Base-by-base conservation (phyloP, 1,140 invertebrate genomes). In the Mylabris phalerata region DNA sequence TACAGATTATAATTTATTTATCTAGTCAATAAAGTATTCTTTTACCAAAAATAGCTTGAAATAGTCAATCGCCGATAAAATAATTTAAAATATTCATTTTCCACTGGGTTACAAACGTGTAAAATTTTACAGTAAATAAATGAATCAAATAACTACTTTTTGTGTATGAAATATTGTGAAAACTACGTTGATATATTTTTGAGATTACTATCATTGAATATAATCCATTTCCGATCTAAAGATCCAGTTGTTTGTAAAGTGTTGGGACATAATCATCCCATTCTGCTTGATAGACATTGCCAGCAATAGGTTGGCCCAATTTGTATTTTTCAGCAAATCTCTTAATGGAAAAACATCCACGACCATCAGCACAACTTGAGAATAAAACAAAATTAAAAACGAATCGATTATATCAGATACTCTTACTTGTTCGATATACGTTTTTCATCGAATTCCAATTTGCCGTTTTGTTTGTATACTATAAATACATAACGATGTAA, bases 401-500 rank as follows among this genome's bases (percentile, higher is more conserved):
- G 27, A 51, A 39, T 11, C 60, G 25, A 39, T 47, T 41, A 19
- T 19, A 1, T 19, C 19, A 39, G 40, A 10, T 52, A 52, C 24
- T 43, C 55, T 61, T 67, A 61, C 38, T 10, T 63, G 25, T 67
- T 68, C 3, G 82, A 78, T 9, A 85, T 62, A 55, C 77, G 79
- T 51, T 80, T 78, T 66, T 92, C 90, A 60, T 85, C 78, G 64
- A 89, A 90, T 4, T 67, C 76, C 2, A 92, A 60, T 70, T 87
- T 87, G 2, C 78, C 81, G 0, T 80, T 79, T 72, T 97, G 94
- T 68, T 93, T 88, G 74, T 88, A 97, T 1, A 94, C 71, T 24
- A 96, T 69, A 65, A 91, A 94, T 0, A 97, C 85, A 71, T 98
- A 98, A 54, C 95, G 84, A 77, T 97, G 94, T 13, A 95, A 80